Conservation (phyloP, 2,888 invertebrate genomes). For the Lasioglossum vierecki region DNA sequence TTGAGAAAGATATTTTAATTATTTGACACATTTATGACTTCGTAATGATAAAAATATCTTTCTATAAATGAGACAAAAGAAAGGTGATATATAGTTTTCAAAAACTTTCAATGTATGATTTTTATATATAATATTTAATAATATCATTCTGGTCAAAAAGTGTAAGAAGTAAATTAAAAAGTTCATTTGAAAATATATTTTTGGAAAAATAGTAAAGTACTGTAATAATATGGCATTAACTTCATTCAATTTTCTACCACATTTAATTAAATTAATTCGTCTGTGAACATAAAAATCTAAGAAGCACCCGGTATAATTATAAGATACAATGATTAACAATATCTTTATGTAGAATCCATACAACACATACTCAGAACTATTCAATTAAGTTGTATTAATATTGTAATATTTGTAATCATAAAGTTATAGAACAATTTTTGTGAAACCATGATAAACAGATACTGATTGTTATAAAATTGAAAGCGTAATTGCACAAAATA, state of each 20-base stretch:
- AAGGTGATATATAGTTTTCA: conserved; percentile 2
- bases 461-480: background rate
- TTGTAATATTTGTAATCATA: background rate
- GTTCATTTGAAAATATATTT: conserved; percentile 34
- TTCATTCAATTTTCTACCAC: background rate
- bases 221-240: background rate
- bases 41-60: background rate
- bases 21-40: conserved; percentile 18
- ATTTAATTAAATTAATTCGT: background rate
- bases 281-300: background rate
- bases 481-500: background rate
- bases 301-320: no score
- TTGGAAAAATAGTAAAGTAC: background rate
- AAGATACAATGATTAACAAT: no score
- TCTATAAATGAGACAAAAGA: conserved; percentile 5
- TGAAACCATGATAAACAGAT: background rate
- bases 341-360: no score
- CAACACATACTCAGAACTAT: no score
- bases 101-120: background rate
- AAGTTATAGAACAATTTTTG: background rate
- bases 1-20: conserved; percentile 7
- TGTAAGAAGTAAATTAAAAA: conserved; percentile 18
- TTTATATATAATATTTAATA: conserved; percentile 16
- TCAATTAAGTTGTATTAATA: background rate
- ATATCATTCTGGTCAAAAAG: conserved; percentile 22